Evolutionary conservation across 2,888 invertebrate genomes (phyloP), one percentile per base, ranked within the genome.

Genomic region (Calliphora vomitoria): DNA sequence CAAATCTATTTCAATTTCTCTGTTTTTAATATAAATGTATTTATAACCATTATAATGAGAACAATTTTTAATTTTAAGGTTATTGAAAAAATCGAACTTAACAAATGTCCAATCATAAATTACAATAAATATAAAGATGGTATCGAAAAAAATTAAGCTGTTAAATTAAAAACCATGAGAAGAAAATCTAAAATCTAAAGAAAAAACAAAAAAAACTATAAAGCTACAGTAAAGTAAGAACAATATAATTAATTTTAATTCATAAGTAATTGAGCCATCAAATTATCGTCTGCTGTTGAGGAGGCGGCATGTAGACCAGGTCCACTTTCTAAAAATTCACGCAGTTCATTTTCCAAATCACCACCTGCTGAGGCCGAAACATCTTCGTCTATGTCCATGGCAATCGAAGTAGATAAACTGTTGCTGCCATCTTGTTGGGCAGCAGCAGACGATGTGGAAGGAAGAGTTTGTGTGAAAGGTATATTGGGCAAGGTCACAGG

Each of bases 301-400:
- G 93, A 93, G 41, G 93, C 92, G 8, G 90, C 85, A 78, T 92
- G 90, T 85, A 93, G 94, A 91, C 90, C 95, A 35, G 95, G 95
- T 90, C 96, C 96, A 91, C 95, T 96, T 92, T 96, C 96, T 35
- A 96, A 93, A 92, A 96, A 96, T 92, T 96, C 96, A n/a, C 96
- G 94, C 64, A 96, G 91, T 90, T 96, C 96, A 15, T 95, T 95
- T 92, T 96, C 96, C 89, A 96, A 93, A 93, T 96, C 96, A 4
- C 92, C 94, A 10, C 91, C 91, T 13, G 87, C 89, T 8, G 82
- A 86, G 13, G 92, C 90, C 4, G 89, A 87, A 3, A 90, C 91
- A 68, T 93, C 91, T n/a, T 93, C 92, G 85, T 94, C 94, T 62
- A 94, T 92, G 60, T 94, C 94, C 93, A 94, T 94, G 41, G 93